Evolutionary conservation across 2,113 vertebrate genomes (phyloP).

Genomic region (Accipiter cooperii): DNA sequence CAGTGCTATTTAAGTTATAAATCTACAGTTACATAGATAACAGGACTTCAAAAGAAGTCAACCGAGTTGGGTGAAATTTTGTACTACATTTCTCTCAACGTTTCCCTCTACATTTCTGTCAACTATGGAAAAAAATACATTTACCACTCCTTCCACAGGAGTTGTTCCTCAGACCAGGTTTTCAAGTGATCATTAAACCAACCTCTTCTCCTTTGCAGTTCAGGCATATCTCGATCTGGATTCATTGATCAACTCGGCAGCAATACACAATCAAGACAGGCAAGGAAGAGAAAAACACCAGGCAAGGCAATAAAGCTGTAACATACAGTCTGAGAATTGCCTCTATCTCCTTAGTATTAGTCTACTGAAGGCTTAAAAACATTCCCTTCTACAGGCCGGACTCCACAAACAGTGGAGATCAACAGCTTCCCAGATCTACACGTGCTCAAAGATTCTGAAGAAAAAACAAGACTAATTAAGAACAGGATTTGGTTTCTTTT

Average conservation of each 20-base stretch:
- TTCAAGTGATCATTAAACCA: background rate
- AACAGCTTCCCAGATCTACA: background rate
- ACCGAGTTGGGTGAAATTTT: background rate
- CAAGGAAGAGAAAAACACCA: background rate
- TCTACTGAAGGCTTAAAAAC: background rate
- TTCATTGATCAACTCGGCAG: background rate
- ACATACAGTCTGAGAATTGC: background rate
- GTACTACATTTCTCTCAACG: background rate
- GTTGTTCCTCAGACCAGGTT: background rate
- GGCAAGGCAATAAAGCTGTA: accelerated
- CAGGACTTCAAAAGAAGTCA: background rate
- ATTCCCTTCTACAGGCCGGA: background rate
- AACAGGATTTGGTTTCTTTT: background rate
- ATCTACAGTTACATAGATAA: background rate
- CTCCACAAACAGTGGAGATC: background rate
- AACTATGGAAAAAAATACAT: background rate
- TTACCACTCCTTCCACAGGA: background rate
- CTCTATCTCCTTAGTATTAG: background rate
- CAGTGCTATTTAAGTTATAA: background rate
- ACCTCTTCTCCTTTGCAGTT: background rate
- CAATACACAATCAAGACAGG: background rate
- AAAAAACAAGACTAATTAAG: background rate
- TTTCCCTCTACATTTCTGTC: background rate
- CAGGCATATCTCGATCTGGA: background rate
- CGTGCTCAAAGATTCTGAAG: background rate